Evolutionary conservation across 2,888 invertebrate genomes (phyloP).

Genomic region (Nycteola revayana): DNA sequence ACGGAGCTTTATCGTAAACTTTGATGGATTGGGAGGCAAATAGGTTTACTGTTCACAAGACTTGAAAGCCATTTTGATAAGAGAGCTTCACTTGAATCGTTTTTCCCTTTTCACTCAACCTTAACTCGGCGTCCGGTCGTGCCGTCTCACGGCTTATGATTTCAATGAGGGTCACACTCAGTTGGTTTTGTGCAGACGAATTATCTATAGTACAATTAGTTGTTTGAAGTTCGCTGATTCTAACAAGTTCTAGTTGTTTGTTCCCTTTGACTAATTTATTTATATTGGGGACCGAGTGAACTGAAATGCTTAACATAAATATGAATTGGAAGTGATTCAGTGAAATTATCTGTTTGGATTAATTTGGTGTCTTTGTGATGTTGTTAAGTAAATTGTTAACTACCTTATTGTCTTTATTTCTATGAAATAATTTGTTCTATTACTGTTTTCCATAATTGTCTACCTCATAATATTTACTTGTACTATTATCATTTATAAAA

Average conservation of each 20-base stretch:
- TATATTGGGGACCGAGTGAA: too few species aligned
- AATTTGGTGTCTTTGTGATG: too few species aligned
- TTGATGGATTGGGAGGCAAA: constrained; percentile 50
- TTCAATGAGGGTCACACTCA: constrained; percentile 39
- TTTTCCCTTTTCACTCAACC: constrained; percentile 39
- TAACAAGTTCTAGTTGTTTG: constrained; percentile 25
- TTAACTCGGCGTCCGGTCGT: constrained; percentile 32
- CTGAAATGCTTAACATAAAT: too few species aligned
- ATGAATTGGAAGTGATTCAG: too few species aligned
- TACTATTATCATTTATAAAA: too few species aligned
- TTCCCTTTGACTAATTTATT: constrained; percentile 26
- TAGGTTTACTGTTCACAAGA: constrained; percentile 43
- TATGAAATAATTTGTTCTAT: too few species aligned
- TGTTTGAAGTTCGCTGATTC: constrained; percentile 27
- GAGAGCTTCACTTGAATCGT: constrained; percentile 23
- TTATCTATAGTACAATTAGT: constrained; percentile 33
- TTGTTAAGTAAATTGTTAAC: too few species aligned
- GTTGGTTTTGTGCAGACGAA: constrained; percentile 31
- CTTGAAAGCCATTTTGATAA: constrained; percentile 51
- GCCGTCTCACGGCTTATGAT: constrained; percentile 35
- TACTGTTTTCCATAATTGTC: too few species aligned
- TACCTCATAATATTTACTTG: too few species aligned
- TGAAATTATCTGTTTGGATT: too few species aligned
- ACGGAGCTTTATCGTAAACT: constrained; percentile 36
- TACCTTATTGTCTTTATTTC: too few species aligned